These are phyloP conservation scores for Nycticryphes semicollaris DNA, from an alignment of 2,113 vertebrate species.

Conservation along the genomic window DNA sequence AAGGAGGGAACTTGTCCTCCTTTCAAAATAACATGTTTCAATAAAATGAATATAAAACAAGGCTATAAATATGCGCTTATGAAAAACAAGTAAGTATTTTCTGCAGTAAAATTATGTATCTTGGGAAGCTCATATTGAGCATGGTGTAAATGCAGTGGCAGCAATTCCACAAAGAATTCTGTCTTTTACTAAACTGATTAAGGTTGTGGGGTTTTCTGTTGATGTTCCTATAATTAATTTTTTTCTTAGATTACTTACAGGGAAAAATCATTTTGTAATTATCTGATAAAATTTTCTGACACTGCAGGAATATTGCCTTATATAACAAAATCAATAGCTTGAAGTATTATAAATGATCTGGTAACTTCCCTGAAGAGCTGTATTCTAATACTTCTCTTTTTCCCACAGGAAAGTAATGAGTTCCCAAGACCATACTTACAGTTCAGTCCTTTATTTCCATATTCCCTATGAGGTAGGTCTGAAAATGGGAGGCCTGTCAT, in stretches of 20 bases:
- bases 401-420: neutral
- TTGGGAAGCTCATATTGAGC: neutral
- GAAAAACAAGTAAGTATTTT: neutral
- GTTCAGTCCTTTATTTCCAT: neutral
- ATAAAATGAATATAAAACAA: neutral
- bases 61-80: neutral
- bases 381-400: neutral
- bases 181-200: neutral
- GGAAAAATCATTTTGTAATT: neutral
- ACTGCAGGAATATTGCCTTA: constrained; percentile 3
- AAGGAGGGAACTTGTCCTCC: neutral
- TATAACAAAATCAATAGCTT: constrained; percentile 33
- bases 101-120: neutral
- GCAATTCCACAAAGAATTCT: neutral
- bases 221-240: neutral
- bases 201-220: neutral
- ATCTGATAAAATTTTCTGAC: constrained; percentile 2
- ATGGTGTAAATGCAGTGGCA: neutral
- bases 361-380: neutral
- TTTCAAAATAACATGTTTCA: neutral
- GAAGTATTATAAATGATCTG: neutral
- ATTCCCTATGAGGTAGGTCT: neutral
- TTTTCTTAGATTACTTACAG: neutral
- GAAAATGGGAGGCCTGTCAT: neutral
- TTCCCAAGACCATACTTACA: neutral